These are phyloP conservation scores for Parotia lawesii DNA, from an alignment of 2,113 vertebrate genomes.

Conservation along the genomic window DNA sequence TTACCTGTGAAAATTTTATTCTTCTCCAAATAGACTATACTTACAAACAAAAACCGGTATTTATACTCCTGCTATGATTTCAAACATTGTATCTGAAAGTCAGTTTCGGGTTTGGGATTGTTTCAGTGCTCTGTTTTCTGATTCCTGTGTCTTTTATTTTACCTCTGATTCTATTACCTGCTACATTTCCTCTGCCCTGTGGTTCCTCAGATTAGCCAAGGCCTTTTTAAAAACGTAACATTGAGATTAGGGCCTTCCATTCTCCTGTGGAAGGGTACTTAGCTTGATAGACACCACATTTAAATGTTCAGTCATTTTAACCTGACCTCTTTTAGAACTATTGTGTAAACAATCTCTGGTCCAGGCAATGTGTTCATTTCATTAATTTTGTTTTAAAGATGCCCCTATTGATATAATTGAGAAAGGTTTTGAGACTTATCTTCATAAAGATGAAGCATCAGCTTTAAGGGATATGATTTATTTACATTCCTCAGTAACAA, in stretches of 20 bases:
- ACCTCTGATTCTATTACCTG: background rate
- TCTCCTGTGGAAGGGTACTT: background rate
- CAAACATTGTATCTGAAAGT: background rate
- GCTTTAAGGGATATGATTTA: background rate
- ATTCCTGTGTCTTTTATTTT: background rate
- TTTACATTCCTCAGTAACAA: background rate
- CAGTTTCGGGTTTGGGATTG: rapidly evolving
- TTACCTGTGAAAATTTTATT: background rate
- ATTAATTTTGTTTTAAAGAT: background rate
- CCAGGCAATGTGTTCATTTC: background rate
- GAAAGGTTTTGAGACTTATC: background rate
- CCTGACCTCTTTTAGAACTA: background rate
- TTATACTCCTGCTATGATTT: background rate
- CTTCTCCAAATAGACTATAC: background rate
- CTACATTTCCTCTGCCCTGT: background rate
- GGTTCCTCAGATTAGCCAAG: background rate
- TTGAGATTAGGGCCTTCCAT: background rate
- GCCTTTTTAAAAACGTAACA: background rate
- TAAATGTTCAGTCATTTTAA: background rate
- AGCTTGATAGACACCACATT: background rate
- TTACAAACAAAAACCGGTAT: background rate
- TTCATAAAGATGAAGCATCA: background rate
- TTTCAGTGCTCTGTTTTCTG: background rate
- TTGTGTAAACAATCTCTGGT: background rate
- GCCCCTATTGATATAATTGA: background rate